These are phyloP conservation scores for Apostichopus leukothele DNA, from an alignment of 53 echinoderm and acorn worm genomes.

Conservation along the genomic window DNA sequence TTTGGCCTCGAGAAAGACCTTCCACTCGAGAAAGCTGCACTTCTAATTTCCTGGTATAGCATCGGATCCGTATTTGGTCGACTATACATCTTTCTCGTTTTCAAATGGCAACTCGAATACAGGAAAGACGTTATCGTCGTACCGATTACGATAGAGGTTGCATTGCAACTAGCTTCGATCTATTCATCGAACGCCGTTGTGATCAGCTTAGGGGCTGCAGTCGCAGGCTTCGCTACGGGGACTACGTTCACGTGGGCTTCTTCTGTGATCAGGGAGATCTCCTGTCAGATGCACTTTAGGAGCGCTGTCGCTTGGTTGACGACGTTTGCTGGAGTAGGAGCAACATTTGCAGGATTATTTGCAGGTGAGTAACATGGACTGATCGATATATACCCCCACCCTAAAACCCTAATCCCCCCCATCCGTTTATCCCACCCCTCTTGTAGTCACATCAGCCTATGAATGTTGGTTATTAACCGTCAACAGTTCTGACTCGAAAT, in stretches of 20 bases:
- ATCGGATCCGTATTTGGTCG: conserved; percentile 5
- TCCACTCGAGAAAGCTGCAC: background rate
- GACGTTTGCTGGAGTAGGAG: background rate
- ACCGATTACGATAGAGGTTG: background rate
- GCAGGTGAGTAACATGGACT: background rate
- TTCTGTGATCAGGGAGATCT: conserved; percentile 8
- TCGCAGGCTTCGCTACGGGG: background rate
- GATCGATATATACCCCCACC: no score
- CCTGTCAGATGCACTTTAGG: conserved; percentile 12
- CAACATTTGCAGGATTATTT: conserved; percentile 15
- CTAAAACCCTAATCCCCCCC: background rate
- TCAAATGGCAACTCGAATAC: background rate
- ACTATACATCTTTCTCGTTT: background rate
- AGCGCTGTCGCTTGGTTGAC: conserved; percentile 23
- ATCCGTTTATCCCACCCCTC: background rate
- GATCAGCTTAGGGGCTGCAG: background rate
- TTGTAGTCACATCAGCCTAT: background rate
- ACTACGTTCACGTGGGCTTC: background rate
- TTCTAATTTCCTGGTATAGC: background rate
- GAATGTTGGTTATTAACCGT: no score
- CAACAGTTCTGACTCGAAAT: no score
- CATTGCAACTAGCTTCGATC: background rate
- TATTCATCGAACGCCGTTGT: background rate
- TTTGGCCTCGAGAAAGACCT: conserved; percentile 5
- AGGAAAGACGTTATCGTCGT: background rate